Base-by-base conservation (phyloP, 1,140 invertebrate genomes). In the Delia radicum region DNA sequence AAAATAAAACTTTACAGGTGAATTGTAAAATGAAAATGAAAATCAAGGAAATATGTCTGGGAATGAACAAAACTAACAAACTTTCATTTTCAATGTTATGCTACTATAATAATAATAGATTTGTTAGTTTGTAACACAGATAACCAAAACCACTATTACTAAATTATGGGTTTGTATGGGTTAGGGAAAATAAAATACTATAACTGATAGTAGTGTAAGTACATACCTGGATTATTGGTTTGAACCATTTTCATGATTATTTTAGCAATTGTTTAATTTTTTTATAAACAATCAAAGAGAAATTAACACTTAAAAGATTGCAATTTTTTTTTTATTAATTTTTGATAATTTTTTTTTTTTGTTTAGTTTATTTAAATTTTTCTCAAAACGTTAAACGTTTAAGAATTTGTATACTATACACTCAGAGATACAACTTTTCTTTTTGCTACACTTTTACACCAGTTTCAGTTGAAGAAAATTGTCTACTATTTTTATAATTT, bases 201-300 rank as follows among this genome's bases (percentile, higher is more conserved):
- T 65, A 6, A 29, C 2, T 31, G 18, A n/a, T n/a, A n/a, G n/a
- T n/a, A n/a, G n/a, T n/a, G n/a, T n/a, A n/a, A n/a, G 12, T 46
- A 26, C 29, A 72, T 55, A 75, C 74, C 74, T 37, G 46, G 28
- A 75, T 24, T 75, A 33, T 37, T 75, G 2, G 37, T 72, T 24
- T 75, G 67, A n/a, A 71, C 74, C 74, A 75, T 75, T 72, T 62
- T 72, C 33, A 27, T 55, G 31, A 55, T 10, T 24, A 55, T 21
- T 55, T 55, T 55, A n/a, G n/a, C 4, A 21, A 10, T 55, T 55
- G 48, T 55, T 55, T 3, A 55, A 24, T 55, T 55, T 55, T 4
- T 48, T 48, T 48, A 12, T 15, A 15, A 55, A 24, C 18, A 42
- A 10, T 42, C n/a, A 42, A 13, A 15, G 37, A 42, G 37, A 10